phyloP scores from a whole-genome alignment of 1,140 invertebrate species.

The Dryas iulia region DNA sequence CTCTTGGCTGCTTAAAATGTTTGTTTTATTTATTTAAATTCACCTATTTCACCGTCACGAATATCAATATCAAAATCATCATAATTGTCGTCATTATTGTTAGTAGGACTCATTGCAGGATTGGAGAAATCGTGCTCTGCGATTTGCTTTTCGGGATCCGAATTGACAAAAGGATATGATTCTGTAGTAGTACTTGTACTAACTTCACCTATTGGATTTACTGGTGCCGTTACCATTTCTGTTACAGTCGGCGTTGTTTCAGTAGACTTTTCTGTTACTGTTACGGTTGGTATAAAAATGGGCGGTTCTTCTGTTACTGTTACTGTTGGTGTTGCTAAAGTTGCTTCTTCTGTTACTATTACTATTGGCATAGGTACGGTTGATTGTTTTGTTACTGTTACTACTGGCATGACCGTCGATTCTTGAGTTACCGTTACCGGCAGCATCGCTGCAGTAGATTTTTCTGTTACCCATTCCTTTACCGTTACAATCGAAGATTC shows the following conservation, averaged over 20 bases:
- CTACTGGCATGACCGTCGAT: too few species aligned
- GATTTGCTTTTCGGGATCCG: background rate
- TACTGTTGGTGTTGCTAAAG: background rate
- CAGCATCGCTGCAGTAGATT: too few species aligned
- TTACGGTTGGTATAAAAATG: background rate
- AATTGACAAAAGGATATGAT: background rate
- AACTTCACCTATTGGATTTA: background rate
- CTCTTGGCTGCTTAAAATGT: background rate
- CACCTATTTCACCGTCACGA: background rate
- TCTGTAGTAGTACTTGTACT: background rate
- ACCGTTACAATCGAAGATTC: background rate
- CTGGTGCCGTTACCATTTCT: background rate
- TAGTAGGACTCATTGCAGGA: background rate
- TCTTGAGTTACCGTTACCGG: background rate
- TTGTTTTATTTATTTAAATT: background rate
- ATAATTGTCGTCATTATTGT: background rate
- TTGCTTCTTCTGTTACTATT: background rate
- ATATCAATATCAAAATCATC: conserved; percentile 7
- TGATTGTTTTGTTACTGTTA: too few species aligned
- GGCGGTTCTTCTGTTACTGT: background rate
- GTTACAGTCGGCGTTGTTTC: background rate
- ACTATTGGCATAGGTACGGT: too few species aligned
- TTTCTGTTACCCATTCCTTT: background rate
- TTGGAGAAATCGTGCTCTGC: background rate
- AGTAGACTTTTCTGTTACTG: background rate